These are phyloP conservation scores for Semnornis frantzii DNA, from an alignment of 2,113 vertebrate genomes.

Conservation along the genomic window DNA sequence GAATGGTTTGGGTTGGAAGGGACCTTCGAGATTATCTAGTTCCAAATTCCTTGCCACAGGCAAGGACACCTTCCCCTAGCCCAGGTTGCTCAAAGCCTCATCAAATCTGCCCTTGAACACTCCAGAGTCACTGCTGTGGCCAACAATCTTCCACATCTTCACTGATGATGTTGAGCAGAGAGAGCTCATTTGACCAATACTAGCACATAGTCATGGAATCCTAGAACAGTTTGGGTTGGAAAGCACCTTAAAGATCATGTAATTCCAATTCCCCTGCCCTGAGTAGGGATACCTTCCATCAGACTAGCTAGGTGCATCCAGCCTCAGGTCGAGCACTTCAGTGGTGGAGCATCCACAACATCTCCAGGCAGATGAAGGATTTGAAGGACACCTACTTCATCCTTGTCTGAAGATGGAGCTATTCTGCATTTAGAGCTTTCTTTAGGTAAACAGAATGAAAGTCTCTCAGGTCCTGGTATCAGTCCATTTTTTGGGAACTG, in stretches of 20 bases:
- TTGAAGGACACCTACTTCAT: too few relatives aligned
- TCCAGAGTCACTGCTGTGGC: too few relatives aligned
- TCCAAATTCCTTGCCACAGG: too few relatives aligned
- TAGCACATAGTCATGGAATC: not conserved
- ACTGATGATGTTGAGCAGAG: not conserved
- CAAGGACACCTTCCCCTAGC: too few relatives aligned
- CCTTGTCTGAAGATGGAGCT: too few relatives aligned
- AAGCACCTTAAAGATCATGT: not conserved
- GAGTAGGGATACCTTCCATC: not conserved
- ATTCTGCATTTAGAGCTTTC: too few relatives aligned
- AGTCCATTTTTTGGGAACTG: accelerated
- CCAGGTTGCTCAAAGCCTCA: too few relatives aligned
- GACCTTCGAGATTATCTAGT: too few relatives aligned
- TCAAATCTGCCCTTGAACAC: too few relatives aligned
- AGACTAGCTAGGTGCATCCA: not conserved
- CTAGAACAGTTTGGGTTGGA: not conserved
- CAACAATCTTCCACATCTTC: too few relatives aligned
- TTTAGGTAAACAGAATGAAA: accelerated
- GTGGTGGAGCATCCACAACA: not conserved
- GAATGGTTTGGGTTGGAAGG: too few relatives aligned
- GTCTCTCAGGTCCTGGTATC: not conserved
- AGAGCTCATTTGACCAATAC: not conserved
- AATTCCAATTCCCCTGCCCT: not conserved
- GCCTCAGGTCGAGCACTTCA: not conserved
- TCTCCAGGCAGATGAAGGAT: not conserved